A percentile compares a stretch with the other conserved stretches of the same genome.
phyloP scores from a whole-genome alignment of 92 coral and sea anemone genomes.

The Scolanthus callimorphus region DNA sequence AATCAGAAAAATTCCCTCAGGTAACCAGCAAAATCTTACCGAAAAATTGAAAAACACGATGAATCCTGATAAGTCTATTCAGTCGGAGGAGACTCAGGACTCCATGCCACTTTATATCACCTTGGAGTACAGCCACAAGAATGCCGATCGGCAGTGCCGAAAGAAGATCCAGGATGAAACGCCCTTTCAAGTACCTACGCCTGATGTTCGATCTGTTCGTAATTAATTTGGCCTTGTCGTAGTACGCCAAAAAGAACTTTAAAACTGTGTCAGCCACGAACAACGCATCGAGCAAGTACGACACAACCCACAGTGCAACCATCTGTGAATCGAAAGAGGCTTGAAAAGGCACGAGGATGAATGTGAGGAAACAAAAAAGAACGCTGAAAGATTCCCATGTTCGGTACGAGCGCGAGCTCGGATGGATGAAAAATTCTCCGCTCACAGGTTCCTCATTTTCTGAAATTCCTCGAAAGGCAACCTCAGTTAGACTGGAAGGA shows the following conservation, averaged over 20 bases:
- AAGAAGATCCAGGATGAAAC: conserved; percentile 47
- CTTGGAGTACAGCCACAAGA: conserved; percentile 24
- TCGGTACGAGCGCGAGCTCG: conserved; percentile 53
- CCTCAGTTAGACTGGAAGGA: conserved; percentile 49
- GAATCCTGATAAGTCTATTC: conserved; percentile 63
- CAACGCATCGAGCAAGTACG: conserved; percentile 49
- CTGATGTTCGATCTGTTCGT: conserved; percentile 51
- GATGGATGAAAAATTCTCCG: conserved; percentile 46
- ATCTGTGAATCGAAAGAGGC: conserved; percentile 58
- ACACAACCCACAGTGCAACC: conserved; percentile 38
- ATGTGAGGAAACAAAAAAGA: conserved; percentile 42
- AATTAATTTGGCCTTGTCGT: conserved; percentile 61
- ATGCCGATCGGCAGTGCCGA: conserved; percentile 61
- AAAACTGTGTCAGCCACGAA: conserved; percentile 57
- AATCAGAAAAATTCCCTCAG: not conserved
- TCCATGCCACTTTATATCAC: conserved; percentile 41
- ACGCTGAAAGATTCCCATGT: conserved; percentile 56
- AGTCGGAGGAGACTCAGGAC: conserved; percentile 51
- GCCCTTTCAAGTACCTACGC: conserved; percentile 51
- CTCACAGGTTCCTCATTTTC: conserved; percentile 3
- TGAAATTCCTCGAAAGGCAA: conserved; percentile 74
- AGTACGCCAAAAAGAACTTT: conserved; percentile 60
- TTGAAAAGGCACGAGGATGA: conserved; percentile 71
- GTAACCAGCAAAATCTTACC: too few relatives aligned
- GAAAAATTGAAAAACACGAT: conserved; percentile 54